A percentile compares a stretch with the other conserved stretches of the same genome.
phyloP scores from a whole-genome alignment of 2,888 invertebrate genomes.

The Tiliacea citrago region DNA sequence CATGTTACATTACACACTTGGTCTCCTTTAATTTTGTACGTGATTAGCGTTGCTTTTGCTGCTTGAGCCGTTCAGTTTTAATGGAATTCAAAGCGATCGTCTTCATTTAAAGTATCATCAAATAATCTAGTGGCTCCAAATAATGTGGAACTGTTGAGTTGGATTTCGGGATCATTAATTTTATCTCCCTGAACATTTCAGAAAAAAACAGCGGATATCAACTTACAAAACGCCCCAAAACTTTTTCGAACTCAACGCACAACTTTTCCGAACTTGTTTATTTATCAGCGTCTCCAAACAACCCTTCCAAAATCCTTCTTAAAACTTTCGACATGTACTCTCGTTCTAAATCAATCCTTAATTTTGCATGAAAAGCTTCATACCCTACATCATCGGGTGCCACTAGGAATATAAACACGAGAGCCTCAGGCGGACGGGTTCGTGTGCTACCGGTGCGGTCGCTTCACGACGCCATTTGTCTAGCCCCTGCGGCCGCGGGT shows the following conservation, averaged over 20 bases:
- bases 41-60: slow-evolving; percentile 58
- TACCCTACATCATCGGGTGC: slow-evolving; percentile 61
- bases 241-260: slow-evolving; percentile 20
- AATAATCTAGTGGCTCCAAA: not conserved
- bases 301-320: slow-evolving; percentile 29
- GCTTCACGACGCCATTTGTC: slow-evolving; percentile 88
- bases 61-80: slow-evolving; percentile 18
- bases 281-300: slow-evolving; percentile 45
- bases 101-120: slow-evolving; percentile 5
- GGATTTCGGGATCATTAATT: not conserved
- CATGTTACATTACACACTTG: slow-evolving; percentile 73
- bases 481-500: slow-evolving; percentile 79
- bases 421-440: slow-evolving; percentile 70
- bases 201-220: slow-evolving; percentile 10
- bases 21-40: slow-evolving; percentile 69
- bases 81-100: slow-evolving; percentile 11
- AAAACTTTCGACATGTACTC: slow-evolving; percentile 20
- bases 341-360: slow-evolving; percentile 55
- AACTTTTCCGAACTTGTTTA: slow-evolving; percentile 40
- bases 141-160: not conserved
- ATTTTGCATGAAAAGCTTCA: slow-evolving; percentile 53
- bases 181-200: slow-evolving; percentile 5
- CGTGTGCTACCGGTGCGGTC: slow-evolving; percentile 89
- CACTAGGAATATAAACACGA: slow-evolving; percentile 62
- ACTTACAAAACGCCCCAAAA: slow-evolving; percentile 35